Conservation (phyloP, 2,797 vertebrate genomes). For the Liasis olivaceus region DNA sequence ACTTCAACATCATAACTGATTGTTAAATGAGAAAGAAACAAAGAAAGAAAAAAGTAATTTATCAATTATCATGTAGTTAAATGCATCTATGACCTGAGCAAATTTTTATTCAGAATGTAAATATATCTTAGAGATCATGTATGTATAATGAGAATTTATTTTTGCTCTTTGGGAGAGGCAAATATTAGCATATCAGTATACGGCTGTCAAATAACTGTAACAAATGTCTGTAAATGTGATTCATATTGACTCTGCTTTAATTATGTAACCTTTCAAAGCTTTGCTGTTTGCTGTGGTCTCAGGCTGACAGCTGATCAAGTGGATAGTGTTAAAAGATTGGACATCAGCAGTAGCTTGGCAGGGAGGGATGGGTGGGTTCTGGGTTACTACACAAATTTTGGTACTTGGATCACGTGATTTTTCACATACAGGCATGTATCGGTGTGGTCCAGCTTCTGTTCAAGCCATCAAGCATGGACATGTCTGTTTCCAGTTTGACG, state of each 20-base stretch:
- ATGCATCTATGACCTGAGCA: not conserved
- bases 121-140: not conserved
- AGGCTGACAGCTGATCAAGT: not conserved
- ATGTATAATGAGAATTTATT: not conserved
- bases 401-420: not conserved
- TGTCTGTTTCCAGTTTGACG: slow-evolving; percentile 90
- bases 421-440: slow-evolving; percentile 81
- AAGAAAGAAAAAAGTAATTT: not conserved
- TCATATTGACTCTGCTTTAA: not conserved
- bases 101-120: not conserved
- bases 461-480: slow-evolving; percentile 93
- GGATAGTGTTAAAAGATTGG: not conserved
- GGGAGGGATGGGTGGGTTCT: not conserved
- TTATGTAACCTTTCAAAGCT: slow-evolving; percentile 4
- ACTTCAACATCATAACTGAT: not conserved
- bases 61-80: not conserved
- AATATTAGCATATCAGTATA: not conserved
- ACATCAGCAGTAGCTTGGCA: not conserved
- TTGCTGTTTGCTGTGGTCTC: not conserved
- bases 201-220: not conserved
- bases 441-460: slow-evolving; percentile 94
- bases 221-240: not conserved
- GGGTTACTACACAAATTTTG: not conserved
- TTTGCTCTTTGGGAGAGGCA: not conserved
- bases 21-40: not conserved